Evolutionary conservation across 2,888 invertebrate genomes (phyloP), one percentile per base, ranked within the genome.

Genomic region (Scaptomyza caliginosa): DNA sequence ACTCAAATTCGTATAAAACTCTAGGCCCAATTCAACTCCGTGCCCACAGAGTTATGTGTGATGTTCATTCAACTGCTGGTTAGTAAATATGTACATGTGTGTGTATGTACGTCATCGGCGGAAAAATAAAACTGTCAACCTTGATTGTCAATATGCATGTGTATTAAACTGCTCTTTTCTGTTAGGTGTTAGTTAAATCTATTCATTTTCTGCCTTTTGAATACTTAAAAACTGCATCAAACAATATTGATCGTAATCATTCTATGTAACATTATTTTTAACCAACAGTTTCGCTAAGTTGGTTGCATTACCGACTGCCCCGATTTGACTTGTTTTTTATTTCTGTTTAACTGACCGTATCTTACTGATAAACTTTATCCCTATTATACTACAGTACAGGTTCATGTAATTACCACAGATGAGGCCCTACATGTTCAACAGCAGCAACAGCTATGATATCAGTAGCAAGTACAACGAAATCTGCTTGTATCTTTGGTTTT

Each of bases 371-470:
- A 50, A 19, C 62, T 50, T 34, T 6, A 13, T 3, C n/a, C 3
- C 2, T 1, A 0, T 7, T 21, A 21, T 7, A 2, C 6, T 59
- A 32, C 40, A 58, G 67, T 51, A 73, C 11, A 21, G 55, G 52
- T 36, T 16, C 11, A 40, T 32, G 39, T n/a, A n/a, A n/a, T n/a
- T 39, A 49, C 16, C 8, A 63, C 54, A 67, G 51, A 55, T 66
- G 72, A 76, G 69, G 69, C 65, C 65, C 46, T 70, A 74, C 70
- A 74, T 74, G 70, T 74, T 71, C 63, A 74, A 66, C 73, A 74
- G 69, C 60, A 66, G 59, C 68, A 43, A 40, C 32, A 4, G n/a
- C n/a, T n/a, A n/a, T 24, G n/a, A 1, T 10, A 34, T 17, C 13
- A 32, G 38, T 4, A 34, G 36, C 65, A 63, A 62, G 70, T 70